These are phyloP conservation scores for Centropristis striata DNA, from an alignment of 2,113 vertebrate species.

Conservation along the genomic window DNA sequence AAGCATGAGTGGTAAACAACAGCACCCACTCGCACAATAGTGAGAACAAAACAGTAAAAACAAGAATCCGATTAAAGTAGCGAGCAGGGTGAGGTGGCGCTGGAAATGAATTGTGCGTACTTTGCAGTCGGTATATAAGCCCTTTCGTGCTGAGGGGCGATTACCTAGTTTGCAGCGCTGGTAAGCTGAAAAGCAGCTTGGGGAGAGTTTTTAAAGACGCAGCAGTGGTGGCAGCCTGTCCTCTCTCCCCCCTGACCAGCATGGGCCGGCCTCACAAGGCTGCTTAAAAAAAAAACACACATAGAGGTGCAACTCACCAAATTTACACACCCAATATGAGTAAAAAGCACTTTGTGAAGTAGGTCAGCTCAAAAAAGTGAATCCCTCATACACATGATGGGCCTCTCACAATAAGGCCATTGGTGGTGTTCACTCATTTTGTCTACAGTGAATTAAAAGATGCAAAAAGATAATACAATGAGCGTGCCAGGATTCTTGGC, in stretches of 20 bases:
- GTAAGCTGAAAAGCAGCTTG: constrained; percentile 87
- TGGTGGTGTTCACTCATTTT: background rate
- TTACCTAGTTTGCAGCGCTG: constrained; percentile 80
- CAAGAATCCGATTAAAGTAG: constrained; percentile 67
- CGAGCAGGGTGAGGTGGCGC: constrained; percentile 51
- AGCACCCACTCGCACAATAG: constrained; percentile 37
- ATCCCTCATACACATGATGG: background rate
- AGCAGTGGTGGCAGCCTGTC: constrained; percentile 73
- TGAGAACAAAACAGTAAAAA: constrained; percentile 59
- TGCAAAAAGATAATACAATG: background rate
- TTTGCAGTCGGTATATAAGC: constrained; percentile 78
- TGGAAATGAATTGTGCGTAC: constrained; percentile 69
- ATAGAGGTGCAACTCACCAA: constrained; percentile 29
- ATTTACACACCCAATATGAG: constrained; percentile 10
- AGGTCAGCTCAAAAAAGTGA: constrained; percentile 34
- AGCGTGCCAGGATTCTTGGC: constrained; percentile 11
- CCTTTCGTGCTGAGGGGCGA: constrained; percentile 81
- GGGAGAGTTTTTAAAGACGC: constrained; percentile 79
- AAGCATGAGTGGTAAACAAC: constrained; percentile 50
- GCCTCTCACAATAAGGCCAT: constrained; percentile 8
- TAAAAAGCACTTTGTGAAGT: constrained; percentile 26
- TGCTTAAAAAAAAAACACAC: constrained; percentile 26
- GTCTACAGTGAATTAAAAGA: background rate
- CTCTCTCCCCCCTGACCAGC: constrained; percentile 61
- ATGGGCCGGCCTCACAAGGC: constrained; percentile 20